phyloP scores from a whole-genome alignment of 1,140 invertebrate species.

The Aleiodes sp. region DNA sequence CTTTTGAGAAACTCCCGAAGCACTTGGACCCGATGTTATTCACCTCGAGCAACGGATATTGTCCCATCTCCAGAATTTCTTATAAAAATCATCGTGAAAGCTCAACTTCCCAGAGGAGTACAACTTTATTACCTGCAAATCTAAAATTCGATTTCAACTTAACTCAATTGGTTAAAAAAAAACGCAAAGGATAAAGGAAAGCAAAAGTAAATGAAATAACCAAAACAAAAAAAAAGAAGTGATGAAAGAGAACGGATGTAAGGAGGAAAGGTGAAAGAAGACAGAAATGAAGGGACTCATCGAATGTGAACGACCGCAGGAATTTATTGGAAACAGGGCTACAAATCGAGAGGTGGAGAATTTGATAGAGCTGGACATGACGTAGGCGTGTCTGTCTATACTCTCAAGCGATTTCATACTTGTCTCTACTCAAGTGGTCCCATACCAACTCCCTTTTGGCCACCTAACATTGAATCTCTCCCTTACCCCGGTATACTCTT shows the following conservation, averaged over 20 bases:
- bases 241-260: not conserved
- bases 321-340: constrained; percentile 40
- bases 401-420: constrained; percentile 20
- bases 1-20: no score
- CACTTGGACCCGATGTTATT: no score
- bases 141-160: no score
- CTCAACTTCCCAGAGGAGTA: no score
- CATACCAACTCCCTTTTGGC: not conserved
- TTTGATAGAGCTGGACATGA: constrained; percentile 40
- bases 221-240: not conserved
- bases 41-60: no score
- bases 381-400: constrained; percentile 29
- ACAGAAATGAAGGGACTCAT: constrained; percentile 3
- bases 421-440: not conserved
- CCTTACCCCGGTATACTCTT: not conserved
- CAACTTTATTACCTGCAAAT: no score
- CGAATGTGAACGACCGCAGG: constrained; percentile 37
- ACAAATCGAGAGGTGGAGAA: not conserved
- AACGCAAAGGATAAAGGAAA: no score
- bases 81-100: no score
- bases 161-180: no score
- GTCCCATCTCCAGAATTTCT: no score
- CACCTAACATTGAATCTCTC: not conserved
- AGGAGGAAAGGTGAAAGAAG: not conserved
- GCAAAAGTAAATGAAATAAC: not conserved